phyloP scores from a whole-genome alignment of 2,888 invertebrate genomes.

The Dendrolimus pini region DNA sequence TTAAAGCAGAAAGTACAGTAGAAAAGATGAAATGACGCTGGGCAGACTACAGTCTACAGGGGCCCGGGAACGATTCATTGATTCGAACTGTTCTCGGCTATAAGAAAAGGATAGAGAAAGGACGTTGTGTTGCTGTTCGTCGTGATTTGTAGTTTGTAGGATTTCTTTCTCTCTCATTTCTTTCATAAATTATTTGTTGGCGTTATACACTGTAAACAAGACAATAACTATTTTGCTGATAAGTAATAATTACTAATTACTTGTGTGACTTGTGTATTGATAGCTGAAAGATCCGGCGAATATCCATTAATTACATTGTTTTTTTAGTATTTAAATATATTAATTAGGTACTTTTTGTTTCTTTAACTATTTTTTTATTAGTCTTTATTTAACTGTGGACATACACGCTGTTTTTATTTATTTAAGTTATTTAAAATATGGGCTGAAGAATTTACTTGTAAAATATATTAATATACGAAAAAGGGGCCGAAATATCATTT shows the following conservation, averaged over 20 bases:
- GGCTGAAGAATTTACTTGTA: not conserved
- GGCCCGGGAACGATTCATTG: constrained; percentile 71
- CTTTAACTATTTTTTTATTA: too few species aligned
- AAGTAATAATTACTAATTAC: too few species aligned
- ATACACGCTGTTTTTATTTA: too few species aligned
- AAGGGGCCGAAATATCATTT: not conserved
- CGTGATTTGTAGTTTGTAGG: constrained; percentile 17
- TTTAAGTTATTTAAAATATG: too few species aligned
- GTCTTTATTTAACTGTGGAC: too few species aligned
- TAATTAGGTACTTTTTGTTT: too few species aligned
- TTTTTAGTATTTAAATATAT: too few species aligned
- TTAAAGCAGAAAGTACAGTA: not conserved
- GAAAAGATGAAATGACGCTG: constrained; percentile 40
- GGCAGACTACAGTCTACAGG: constrained; percentile 23
- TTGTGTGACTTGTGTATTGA: too few species aligned
- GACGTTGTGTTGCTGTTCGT: constrained; percentile 14
- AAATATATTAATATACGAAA: not conserved
- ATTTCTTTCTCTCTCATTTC: constrained; percentile 31
- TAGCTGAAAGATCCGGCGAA: too few species aligned
- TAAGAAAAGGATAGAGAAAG: constrained; percentile 52
- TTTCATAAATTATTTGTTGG: not conserved
- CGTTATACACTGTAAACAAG: not conserved
- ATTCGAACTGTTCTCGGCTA: constrained; percentile 67
- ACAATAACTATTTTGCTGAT: too few species aligned
- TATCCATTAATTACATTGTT: too few species aligned